A percentile compares a stretch with the other conserved stretches of the same genome.
Evolutionary conservation across 2,113 vertebrate species (phyloP).

Genomic region (Harpagus bidentatus): DNA sequence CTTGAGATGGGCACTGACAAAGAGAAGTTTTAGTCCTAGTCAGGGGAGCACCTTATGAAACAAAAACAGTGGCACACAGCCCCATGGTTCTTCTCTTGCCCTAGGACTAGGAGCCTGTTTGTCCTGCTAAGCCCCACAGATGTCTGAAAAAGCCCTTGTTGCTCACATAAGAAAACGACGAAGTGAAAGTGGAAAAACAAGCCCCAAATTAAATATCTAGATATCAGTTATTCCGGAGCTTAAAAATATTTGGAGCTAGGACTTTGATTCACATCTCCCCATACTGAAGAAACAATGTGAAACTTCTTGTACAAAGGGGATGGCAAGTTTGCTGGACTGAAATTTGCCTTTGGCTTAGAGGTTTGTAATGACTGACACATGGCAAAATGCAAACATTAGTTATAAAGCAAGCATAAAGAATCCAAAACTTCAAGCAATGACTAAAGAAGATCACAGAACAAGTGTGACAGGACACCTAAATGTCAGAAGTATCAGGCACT

Average conservation of each 20-base stretch:
- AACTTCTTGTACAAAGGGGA: not conserved
- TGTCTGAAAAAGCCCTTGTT: not conserved
- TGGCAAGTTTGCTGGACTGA: not conserved
- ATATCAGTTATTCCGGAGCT: not conserved
- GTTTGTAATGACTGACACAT: not conserved
- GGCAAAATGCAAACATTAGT: not conserved
- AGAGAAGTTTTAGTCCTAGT: not conserved
- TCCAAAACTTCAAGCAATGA: not conserved
- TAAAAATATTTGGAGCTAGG: not conserved
- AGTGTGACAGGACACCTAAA: not conserved
- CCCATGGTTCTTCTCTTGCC: not conserved
- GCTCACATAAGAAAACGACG: not conserved
- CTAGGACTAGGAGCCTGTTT: not conserved
- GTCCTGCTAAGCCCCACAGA: not conserved
- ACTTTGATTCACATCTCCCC: not conserved
- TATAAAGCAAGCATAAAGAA: not conserved
- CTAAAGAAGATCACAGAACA: not conserved
- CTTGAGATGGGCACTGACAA: not conserved
- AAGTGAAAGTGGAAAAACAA: not conserved
- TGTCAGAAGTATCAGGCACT: not conserved
- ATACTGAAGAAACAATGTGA: not conserved
- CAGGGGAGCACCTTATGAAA: not conserved
- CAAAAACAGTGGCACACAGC: not conserved
- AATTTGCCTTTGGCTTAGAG: not conserved
- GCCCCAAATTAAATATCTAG: not conserved